phyloP scores from a whole-genome alignment of 2,797 vertebrate genomes.

The Crocodylus rhombifer region DNA sequence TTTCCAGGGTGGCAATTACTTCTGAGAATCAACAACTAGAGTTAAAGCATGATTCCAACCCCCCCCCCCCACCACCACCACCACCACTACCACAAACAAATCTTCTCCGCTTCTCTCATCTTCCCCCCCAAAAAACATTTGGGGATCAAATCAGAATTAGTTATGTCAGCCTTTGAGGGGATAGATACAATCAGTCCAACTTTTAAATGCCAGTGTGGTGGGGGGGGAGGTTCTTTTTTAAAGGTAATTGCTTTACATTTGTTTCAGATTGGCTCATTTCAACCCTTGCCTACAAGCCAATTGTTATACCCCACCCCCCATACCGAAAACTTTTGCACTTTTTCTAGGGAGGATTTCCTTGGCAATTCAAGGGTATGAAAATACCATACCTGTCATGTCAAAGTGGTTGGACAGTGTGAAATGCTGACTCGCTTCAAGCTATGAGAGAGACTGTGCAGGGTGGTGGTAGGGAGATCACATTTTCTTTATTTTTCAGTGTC shows the following conservation, averaged over 20 bases:
- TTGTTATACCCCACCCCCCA: conserved; percentile 67
- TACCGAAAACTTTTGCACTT: conserved; percentile 70
- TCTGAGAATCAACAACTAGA: conserved; percentile 78
- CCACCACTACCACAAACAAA: too few species aligned
- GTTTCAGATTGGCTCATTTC: conserved; percentile 74
- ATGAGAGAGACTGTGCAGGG: conserved; percentile 19
- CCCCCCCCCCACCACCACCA: background rate
- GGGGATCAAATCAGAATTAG: conserved; percentile 78
- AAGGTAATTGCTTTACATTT: conserved; percentile 74
- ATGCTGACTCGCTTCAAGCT: conserved; percentile 56
- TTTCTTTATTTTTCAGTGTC: background rate
- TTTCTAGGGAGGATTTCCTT: conserved; percentile 69
- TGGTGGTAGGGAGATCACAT: conserved; percentile 3
- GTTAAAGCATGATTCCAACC: conserved; percentile 64
- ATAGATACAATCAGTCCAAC: conserved; percentile 73
- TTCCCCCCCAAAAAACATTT: conserved; percentile 65
- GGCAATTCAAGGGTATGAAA: conserved; percentile 70
- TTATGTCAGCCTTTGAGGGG: conserved; percentile 75
- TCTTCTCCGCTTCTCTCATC: too few species aligned
- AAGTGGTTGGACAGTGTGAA: conserved; percentile 55
- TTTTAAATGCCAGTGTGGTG: conserved; percentile 70
- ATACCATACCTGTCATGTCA: conserved; percentile 76
- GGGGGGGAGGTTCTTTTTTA: conserved; percentile 18
- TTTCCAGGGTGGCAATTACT: conserved; percentile 83
- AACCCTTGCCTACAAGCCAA: conserved; percentile 71